Conservation (phyloP, 2,113 vertebrate species). For the Prunella himalayana region DNA sequence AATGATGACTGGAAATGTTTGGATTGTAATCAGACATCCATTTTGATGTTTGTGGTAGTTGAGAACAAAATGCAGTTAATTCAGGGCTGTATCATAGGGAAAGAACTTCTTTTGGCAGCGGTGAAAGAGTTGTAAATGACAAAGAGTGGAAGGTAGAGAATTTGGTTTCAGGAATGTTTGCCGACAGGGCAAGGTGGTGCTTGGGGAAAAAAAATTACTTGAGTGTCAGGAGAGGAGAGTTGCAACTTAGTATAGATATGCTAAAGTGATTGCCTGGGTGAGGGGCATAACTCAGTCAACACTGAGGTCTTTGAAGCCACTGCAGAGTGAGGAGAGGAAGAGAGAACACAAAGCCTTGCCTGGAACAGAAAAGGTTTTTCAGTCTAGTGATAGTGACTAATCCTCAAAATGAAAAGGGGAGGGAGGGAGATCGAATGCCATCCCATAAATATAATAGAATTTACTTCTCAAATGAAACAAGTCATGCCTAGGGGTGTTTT, state of each 20-base stretch:
- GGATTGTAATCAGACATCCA: background rate
- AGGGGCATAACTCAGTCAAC: background rate
- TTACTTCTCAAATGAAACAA: background rate
- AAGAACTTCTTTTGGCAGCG: background rate
- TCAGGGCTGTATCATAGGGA: background rate
- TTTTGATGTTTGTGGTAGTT: background rate
- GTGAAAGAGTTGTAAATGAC: background rate
- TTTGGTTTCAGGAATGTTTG: background rate
- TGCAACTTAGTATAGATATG: background rate
- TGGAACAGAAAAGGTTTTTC: background rate
- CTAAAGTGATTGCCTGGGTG: background rate
- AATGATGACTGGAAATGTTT: background rate
- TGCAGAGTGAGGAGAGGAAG: background rate
- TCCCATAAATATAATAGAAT: background rate
- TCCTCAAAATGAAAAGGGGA: background rate
- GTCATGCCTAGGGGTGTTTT: background rate
- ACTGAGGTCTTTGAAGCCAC: background rate
- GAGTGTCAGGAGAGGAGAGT: background rate
- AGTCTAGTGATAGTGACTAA: background rate
- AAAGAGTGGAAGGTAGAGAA: background rate
- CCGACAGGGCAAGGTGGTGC: background rate
- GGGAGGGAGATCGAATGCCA: background rate
- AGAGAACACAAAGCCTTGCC: background rate
- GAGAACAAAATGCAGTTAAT: background rate
- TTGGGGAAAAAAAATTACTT: background rate